Conservation (phyloP, 2,797 vertebrate species). For the Lutjanus campechanus region DNA sequence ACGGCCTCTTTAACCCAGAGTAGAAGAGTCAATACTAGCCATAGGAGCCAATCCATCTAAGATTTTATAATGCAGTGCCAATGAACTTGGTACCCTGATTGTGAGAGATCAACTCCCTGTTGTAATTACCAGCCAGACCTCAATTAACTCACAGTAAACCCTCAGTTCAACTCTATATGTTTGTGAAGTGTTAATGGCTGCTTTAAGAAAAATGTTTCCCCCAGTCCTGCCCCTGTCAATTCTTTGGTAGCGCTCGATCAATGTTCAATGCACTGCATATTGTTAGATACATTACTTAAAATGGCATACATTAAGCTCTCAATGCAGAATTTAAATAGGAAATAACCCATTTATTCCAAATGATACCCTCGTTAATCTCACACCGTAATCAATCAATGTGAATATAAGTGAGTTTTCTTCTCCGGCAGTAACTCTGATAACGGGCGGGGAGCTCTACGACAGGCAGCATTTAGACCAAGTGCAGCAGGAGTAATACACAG, state of each 20-base stretch:
- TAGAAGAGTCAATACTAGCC: slow-evolving; percentile 64
- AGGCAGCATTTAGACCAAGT: slow-evolving; percentile 40
- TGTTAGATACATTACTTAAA: slow-evolving; percentile 44
- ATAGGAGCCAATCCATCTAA: slow-evolving; percentile 59
- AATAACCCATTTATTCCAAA: slow-evolving; percentile 46
- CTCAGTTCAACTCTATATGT: slow-evolving; percentile 58
- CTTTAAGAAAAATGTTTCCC: slow-evolving; percentile 55
- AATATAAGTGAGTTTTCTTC: slow-evolving; percentile 38
- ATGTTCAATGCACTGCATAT: slow-evolving; percentile 25
- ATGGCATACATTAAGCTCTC: slow-evolving; percentile 31
- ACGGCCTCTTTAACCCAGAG: slow-evolving; percentile 57
- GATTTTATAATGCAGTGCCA: slow-evolving; percentile 67
- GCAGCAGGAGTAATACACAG: slow-evolving; percentile 35
- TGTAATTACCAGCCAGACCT: slow-evolving; percentile 75
- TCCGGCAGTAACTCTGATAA: slow-evolving; percentile 24
- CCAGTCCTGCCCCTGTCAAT: slow-evolving; percentile 7
- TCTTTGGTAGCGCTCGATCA: slow-evolving; percentile 26
- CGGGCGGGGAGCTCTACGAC: slow-evolving; percentile 21
- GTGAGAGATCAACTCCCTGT: slow-evolving; percentile 62
- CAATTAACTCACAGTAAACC: slow-evolving; percentile 75
- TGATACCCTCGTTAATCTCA: slow-evolving; percentile 50
- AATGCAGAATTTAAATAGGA: slow-evolving; percentile 43
- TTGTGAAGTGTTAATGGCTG: slow-evolving; percentile 64
- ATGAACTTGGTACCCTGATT: slow-evolving; percentile 60
- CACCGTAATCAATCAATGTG: slow-evolving; percentile 44